Evolutionary conservation across 2,888 invertebrate genomes (phyloP), one percentile per base, ranked within the genome.

Genomic region (Bhutanitis thaidina): DNA sequence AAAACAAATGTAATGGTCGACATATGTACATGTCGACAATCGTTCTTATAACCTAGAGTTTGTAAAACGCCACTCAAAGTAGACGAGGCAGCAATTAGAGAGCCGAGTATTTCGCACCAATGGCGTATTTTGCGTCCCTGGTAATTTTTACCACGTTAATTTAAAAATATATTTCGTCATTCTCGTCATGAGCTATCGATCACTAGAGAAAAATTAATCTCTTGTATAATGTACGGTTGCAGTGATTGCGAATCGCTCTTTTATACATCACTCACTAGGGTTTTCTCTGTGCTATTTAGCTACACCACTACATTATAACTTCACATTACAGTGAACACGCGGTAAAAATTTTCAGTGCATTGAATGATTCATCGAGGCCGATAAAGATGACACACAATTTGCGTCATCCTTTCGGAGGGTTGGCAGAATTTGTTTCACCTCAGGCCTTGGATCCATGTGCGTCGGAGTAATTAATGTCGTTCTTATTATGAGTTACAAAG

Each of bases 321-420:
- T 27, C 27, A 27, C 27, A 14, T 29, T 15, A 15, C 15, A 30
- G 5, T 43, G 8, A 32, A 29, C 13, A 43, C 29, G 12, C 3
- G 41, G 41, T 27, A 27, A 27, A 16, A 43, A 43, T 9, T 12
- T 38, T 20, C 16, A 35, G 13, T 36, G 35, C 25, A 38, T 43
- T 51, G 30, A 9, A 14, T 46, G 35, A 41, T 41, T 20, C 32
- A n/a, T 41, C 7, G n/a, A 41, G 4, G 16, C 7, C 14, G 41
- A 46, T 51, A 46, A 51, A 39, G 16, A 27, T 51, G 30, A 30
- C 20, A 16, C 34, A 39, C 39, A 34, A 51, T 45, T 51, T 51
- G 41, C 45, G 46, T 51, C 51, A 51, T 30, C 12, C 27, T n/a
- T 12, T 40, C 15, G 27, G 8, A 13, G 37, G 14, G 30, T 51